Percentiles rank a stretch among this genome's conserved stretches.
phyloP scores from a whole-genome alignment of 2,797 vertebrate genomes.

The Corythornis leucogaster region DNA sequence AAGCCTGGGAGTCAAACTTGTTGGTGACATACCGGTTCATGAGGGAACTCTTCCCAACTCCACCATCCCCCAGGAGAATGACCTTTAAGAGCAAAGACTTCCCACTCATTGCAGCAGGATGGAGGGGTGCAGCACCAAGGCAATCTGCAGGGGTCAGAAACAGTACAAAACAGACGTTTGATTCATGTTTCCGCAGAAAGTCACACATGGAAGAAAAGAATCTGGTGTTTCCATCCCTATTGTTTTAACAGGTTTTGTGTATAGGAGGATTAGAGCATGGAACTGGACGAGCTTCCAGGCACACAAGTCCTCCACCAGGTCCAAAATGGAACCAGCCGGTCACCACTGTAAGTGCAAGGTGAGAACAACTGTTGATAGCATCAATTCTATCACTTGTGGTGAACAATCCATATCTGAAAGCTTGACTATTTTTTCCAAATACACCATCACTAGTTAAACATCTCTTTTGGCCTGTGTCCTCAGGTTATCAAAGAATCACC shows the following conservation, averaged over 20 bases:
- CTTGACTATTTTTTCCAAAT: neutral
- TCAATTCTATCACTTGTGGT: neutral
- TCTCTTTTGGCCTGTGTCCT: neutral
- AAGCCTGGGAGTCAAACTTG: slow-evolving; percentile 96
- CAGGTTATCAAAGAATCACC: neutral
- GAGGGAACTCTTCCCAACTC: slow-evolving; percentile 96
- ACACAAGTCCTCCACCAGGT: neutral
- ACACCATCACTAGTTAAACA: neutral
- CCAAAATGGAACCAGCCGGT: neutral
- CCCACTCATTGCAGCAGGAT: slow-evolving; percentile 86
- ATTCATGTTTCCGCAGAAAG: slow-evolving; percentile 10
- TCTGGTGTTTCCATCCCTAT: neutral
- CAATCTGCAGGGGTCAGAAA: slow-evolving; percentile 54
- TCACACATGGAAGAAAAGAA: neutral
- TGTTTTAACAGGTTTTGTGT: neutral
- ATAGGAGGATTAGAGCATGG: neutral
- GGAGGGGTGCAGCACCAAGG: neutral
- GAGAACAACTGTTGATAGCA: neutral
- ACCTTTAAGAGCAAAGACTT: slow-evolving; percentile 96
- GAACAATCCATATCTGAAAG: neutral
- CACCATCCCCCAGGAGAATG: slow-evolving; percentile 96
- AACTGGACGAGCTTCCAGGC: neutral
- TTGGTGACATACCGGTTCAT: slow-evolving; percentile 99
- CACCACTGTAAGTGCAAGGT: neutral
- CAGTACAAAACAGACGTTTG: neutral